Conservation (phyloP, 92 coral and sea anemone species). For the Epizoanthus fatuus region DNA sequence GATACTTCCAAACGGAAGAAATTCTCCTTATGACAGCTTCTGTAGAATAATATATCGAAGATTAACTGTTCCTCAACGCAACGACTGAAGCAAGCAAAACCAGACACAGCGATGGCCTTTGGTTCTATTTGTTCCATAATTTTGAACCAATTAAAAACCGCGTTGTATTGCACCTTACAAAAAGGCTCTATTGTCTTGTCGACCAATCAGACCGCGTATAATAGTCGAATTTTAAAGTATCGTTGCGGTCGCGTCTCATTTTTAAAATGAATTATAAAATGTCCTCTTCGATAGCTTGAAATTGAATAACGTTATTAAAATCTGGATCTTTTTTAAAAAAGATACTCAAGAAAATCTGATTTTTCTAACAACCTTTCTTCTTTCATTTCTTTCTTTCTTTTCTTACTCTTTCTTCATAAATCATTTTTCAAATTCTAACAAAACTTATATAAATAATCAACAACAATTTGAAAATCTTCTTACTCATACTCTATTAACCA, state of each 20-base stretch:
- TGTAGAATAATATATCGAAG: constrained; percentile 6
- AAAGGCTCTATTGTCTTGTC: neutral
- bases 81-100: constrained; percentile 23
- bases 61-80: constrained; percentile 9
- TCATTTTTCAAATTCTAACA: too few relatives aligned
- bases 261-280: too few relatives aligned
- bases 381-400: too few relatives aligned
- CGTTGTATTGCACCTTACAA: neutral
- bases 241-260: neutral
- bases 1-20: neutral
- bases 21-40: neutral
- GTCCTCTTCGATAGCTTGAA: too few relatives aligned
- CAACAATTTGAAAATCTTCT: too few relatives aligned
- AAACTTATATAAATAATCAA: too few relatives aligned
- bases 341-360: neutral
- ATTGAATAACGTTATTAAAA: too few relatives aligned
- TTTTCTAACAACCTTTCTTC: too few relatives aligned
- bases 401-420: too few relatives aligned
- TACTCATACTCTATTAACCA: too few relatives aligned
- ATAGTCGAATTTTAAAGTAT: neutral
- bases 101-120: neutral
- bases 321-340: neutral
- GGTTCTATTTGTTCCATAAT: constrained; percentile 12
- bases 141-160: constrained; percentile 21
- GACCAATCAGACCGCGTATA: constrained; percentile 9